Conservation (phyloP, 2,797 vertebrate species). For the Urophycis tenuis region DNA sequence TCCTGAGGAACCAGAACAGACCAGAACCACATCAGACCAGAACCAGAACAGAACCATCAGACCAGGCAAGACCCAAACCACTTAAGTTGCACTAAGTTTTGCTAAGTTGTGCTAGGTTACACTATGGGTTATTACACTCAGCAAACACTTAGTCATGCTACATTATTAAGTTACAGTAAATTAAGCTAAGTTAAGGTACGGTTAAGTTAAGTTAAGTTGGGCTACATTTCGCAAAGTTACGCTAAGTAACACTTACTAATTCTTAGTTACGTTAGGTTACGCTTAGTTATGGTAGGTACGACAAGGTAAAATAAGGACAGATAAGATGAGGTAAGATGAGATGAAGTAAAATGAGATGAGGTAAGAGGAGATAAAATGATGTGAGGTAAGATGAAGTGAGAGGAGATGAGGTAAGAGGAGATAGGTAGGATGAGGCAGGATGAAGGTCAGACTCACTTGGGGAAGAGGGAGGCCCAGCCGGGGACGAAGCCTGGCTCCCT, state of each 20-base stretch:
- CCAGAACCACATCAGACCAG: neutral
- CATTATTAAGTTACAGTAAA: neutral
- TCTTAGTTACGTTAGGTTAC: neutral
- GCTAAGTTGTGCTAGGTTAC: too few species aligned
- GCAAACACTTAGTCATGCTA: neutral
- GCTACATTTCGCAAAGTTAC: neutral
- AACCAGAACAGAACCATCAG: too few species aligned
- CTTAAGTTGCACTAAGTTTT: too few species aligned
- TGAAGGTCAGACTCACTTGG: constrained; percentile 71
- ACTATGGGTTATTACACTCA: too few species aligned
- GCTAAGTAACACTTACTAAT: neutral
- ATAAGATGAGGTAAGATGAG: neutral
- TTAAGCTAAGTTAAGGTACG: neutral
- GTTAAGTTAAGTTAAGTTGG: neutral
- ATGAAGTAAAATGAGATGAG: too few species aligned
- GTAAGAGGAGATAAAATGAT: too few species aligned
- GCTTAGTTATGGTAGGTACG: neutral
- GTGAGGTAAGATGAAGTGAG: too few species aligned
- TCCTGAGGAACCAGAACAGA: neutral
- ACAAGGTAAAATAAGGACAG: too few species aligned
- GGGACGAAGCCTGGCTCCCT: constrained; percentile 85
- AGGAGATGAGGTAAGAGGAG: too few species aligned
- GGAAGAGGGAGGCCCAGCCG: constrained; percentile 83
- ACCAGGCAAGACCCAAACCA: too few species aligned
- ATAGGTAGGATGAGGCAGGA: neutral